These are phyloP conservation scores for Chelonus formosanus DNA, from an alignment of 2,888 invertebrate genomes.

Conservation along the genomic window DNA sequence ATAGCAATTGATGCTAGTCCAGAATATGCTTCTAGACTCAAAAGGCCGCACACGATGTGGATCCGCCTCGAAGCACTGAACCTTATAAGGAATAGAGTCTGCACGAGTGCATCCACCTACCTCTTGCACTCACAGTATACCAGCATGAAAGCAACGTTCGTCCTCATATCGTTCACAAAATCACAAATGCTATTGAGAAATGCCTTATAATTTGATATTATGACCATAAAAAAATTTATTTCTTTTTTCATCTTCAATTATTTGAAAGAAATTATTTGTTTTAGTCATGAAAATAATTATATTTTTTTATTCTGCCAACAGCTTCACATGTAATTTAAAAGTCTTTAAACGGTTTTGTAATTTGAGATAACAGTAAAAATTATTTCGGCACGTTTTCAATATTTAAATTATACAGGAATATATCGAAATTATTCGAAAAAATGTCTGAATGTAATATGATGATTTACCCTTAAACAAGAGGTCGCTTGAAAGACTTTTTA, in stretches of 20 bases:
- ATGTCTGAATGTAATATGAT: too few relatives aligned
- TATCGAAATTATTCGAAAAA: too few relatives aligned
- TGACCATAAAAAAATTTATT: not conserved
- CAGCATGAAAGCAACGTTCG: slow-evolving; percentile 12
- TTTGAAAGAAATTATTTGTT: not conserved
- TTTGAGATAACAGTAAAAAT: too few relatives aligned
- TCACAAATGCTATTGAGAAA: slow-evolving; percentile 19
- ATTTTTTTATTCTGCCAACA: too few relatives aligned
- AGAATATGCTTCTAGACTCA: slow-evolving; percentile 22
- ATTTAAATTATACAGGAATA: too few relatives aligned
- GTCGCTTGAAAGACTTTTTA: too few relatives aligned
- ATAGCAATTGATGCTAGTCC: not conserved
- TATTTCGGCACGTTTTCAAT: too few relatives aligned
- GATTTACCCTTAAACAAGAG: too few relatives aligned
- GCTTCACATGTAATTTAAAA: too few relatives aligned
- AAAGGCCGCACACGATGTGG: slow-evolving; percentile 42
- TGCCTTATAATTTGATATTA: slow-evolving; percentile 16
- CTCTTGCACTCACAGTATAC: not conserved
- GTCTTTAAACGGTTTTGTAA: too few relatives aligned
- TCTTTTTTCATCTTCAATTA: not conserved
- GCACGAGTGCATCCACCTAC: slow-evolving; percentile 25
- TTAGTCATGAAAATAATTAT: not conserved
- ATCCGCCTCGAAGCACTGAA: slow-evolving; percentile 36
- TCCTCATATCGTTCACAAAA: slow-evolving; percentile 25
- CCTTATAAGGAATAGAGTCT: slow-evolving; percentile 41